Base-by-base conservation (phyloP, 2,888 invertebrate genomes). In the Ditula angustiorana region DNA sequence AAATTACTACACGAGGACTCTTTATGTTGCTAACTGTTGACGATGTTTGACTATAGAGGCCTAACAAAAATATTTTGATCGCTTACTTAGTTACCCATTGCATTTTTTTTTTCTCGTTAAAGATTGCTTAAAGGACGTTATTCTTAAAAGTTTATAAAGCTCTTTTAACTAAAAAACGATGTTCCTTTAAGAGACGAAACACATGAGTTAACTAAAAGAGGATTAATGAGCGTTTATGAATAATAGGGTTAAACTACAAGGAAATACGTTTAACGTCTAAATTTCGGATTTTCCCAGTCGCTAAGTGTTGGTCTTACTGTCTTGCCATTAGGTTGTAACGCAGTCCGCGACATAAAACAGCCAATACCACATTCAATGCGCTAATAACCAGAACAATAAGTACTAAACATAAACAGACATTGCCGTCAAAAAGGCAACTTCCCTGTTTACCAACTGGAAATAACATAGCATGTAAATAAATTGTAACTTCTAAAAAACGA, bases 401-500 rank as follows among this genome's bases (percentile, higher is more conserved):
- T 13, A 19, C 33, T 23, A 35, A 53, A 35, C 19, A 13, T 13
- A 5, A 19, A 30, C 35, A 13, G 13, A 5, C 11, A 30, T 33
- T 4, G 24, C n/a, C 1, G 24, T 23, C 21, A 24, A 11, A n/a
- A 3, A 21, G n/a, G 2, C 33, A 8, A 41, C 41, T 56, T 56
- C 55, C 55, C 24, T 37, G 24, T 56, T 41, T 41, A 16, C 41
- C 7, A 30, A 37, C 41, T 10, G 10, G 10, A 5, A 41, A 37
- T 10, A 1, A 4, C 4, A 10, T 24, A 19, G 13, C 23, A 8
- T 2, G n/a, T 23, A 21, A 8, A n/a, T 21, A 33, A 33, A 33
- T 52, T 33, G 37, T 35, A 53, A 53, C 53, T 53, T 33, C 53
- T 37, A 55, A 37, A 37, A 53, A 56, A 24, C 44, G 10, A 4